Base-by-base conservation (phyloP, 2,797 vertebrate species). In the Sebastes vulpes region DNA sequence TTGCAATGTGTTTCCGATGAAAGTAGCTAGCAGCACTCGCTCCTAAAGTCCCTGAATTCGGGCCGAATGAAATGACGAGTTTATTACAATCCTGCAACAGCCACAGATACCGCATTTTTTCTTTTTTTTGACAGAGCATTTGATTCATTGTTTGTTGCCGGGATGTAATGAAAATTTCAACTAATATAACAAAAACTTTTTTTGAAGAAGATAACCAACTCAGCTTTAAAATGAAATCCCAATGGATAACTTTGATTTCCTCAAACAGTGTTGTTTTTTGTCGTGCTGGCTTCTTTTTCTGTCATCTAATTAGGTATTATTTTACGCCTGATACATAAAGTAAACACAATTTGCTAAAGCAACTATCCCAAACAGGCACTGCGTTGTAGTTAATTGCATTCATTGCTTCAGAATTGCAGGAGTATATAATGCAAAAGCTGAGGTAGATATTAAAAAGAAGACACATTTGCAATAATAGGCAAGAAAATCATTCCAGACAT, bases 371-470 rank as follows among this genome's bases (percentile, higher is more conserved):
- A 35, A 38, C 46, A 31, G 25, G n/a, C 9, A 57, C 29, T 54
- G 9, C 6, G 16, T 10, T 53, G 50, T 21, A 38, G 38, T 72
- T 54, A 53, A 61, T 25, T 48, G 35, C 26, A 72, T 72, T 58
- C 2, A 67, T 32, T 25, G 23, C 11, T 70, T 70, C 28, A 59
- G 14, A 48, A 28, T n/a, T 50, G n/a, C 21, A 60, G 60, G 20
- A 64, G 16, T 16, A 57, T 5, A 28, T 26, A 32, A 76, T 12
- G 29, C 11, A 65, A 65, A 70, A 23, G 11, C 18, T n/a, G 26
- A 75, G 25, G 31, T 16, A 6, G 52, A 64, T 42, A 66, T 72
- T 72, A 68, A 54, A 69, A 66, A 58, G 8, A 25, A 70, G 61
- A 77, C 6, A 12, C 2, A 59, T 72, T 76, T 67, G 29, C 20